Percentiles rank a stretch among this genome's conserved stretches.
Conservation (phyloP, 2,113 vertebrate genomes). For the Oceanites oceanicus region DNA sequence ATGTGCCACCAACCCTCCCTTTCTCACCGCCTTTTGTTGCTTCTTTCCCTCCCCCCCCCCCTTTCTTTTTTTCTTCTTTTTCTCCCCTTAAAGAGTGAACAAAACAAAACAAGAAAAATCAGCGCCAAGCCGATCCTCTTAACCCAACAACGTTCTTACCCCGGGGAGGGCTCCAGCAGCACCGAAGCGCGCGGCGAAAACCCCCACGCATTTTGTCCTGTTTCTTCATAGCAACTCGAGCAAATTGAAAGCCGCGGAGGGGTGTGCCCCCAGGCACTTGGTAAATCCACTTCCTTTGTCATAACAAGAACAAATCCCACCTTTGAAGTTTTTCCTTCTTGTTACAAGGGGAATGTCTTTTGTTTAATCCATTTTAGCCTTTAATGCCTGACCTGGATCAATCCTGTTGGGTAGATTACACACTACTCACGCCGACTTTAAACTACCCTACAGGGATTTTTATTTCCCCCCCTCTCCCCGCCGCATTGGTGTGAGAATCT, state of each 20-base stretch:
- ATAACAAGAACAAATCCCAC: conserved; percentile 80
- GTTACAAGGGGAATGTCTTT: conserved; percentile 81
- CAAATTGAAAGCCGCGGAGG: conserved; percentile 78
- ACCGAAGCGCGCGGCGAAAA: not conserved
- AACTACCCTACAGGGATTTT: conserved; percentile 68
- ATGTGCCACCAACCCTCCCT: not conserved
- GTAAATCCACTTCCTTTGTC: conserved; percentile 81
- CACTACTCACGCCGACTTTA: conserved; percentile 68
- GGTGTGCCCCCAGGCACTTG: conserved; percentile 73
- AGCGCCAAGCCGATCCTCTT: conserved; percentile 59
- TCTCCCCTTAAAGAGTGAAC: not conserved
- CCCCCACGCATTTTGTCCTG: conserved; percentile 34
- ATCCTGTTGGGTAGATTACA: conserved; percentile 81
- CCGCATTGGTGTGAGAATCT: conserved; percentile 58
- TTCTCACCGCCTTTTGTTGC: not conserved
- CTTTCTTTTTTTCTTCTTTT: not conserved
- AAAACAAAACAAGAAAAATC: conserved; percentile 54
- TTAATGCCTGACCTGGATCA: conserved; percentile 84
- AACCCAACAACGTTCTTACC: conserved; percentile 50
- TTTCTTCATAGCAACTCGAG: conserved; percentile 40
- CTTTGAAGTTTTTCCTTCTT: conserved; percentile 83
- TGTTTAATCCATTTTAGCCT: conserved; percentile 86
- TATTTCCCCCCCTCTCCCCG: not conserved
- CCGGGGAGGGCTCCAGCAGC: conserved; percentile 45
- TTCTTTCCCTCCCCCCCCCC: rapidly evolving